Percentiles rank a stretch among this genome's conserved stretches.
These are phyloP conservation scores for Gymnobelideus leadbeateri DNA, from an alignment of 2,113 vertebrate genomes.

Conservation along the genomic window DNA sequence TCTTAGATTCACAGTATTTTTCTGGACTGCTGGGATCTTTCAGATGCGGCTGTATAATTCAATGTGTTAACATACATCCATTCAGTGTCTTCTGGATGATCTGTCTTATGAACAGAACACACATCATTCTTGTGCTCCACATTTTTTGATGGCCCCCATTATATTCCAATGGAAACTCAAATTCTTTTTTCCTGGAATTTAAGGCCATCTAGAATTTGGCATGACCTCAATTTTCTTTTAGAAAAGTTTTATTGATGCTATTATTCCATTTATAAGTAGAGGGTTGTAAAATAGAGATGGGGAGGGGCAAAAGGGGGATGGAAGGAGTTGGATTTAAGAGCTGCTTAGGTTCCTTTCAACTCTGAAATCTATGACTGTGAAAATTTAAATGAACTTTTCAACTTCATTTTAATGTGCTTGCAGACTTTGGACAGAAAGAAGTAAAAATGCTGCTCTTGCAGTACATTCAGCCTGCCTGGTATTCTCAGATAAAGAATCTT, in stretches of 20 bases:
- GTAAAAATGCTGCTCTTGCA: constrained; percentile 9
- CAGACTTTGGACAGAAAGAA: constrained; percentile 51
- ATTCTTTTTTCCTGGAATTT: neutral
- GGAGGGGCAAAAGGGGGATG: neutral
- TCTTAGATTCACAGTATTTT: neutral
- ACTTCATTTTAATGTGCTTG: neutral
- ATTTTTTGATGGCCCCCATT: neutral
- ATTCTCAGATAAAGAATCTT: constrained; percentile 9
- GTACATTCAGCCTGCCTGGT: neutral
- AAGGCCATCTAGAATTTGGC: neutral
- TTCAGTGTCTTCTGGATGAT: neutral
- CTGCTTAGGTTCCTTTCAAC: neutral
- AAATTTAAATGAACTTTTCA: neutral
- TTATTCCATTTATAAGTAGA: neutral
- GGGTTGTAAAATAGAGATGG: neutral
- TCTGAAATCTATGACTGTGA: neutral
- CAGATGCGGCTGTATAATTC: neutral
- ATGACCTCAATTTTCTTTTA: neutral
- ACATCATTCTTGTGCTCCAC: neutral
- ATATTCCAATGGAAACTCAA: neutral
- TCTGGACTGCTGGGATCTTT: neutral
- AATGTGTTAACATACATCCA: neutral
- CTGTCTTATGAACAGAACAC: neutral
- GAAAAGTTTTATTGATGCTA: neutral
- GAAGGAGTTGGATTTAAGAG: neutral